Base-by-base conservation (phyloP, 1,140 invertebrate genomes). In the Leptinotarsa undecemlineata region DNA sequence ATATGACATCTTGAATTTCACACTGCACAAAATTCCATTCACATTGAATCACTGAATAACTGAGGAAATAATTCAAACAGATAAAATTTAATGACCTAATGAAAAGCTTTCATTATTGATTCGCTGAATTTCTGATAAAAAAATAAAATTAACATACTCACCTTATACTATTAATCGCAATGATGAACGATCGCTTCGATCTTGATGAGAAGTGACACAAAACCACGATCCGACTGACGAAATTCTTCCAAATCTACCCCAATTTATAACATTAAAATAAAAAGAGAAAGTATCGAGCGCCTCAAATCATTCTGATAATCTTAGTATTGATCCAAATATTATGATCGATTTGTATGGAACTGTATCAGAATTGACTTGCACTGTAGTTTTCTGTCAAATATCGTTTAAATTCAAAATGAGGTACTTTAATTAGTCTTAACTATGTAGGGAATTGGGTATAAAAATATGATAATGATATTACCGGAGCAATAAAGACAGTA, bases 161-260 rank as follows among this genome's bases (percentile, higher is more conserved):
- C 51, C 51, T 57, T 3, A 6, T n/a, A 19, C 15, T 57, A 8
- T 57, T 57, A 57, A 19, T 15, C 51, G 51, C 51, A 57, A 57
- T 17, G 51, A 57, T n/a, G 51, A 57, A 57, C 51, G 17, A 15
- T 15, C 51, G 5, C 15, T 19, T 57, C 51, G 51, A n/a, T 57
- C n/a, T 19, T 17, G 51, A 15, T 19, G 51, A 57, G 51, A 57
- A 19, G 51, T 15, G 51, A 17, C 17, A 57, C 51, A 57, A 57
- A 57, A 57, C 17, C 14, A 57, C 51, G n/a, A n/a, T n/a, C 3
- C 15, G 14, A 57, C 51, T 57, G 51, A 57, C 15, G n/a, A 57
- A 57, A 15, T 57, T 57, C 51, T 57, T 57, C n/a, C 51, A 57
- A 57, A 57, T 57, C n/a, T n/a, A 57, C 51, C 51, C n/a, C 51